Evolutionary conservation across 2,888 invertebrate species (phyloP).

Genomic region (Catotricha subobsoleta): DNA sequence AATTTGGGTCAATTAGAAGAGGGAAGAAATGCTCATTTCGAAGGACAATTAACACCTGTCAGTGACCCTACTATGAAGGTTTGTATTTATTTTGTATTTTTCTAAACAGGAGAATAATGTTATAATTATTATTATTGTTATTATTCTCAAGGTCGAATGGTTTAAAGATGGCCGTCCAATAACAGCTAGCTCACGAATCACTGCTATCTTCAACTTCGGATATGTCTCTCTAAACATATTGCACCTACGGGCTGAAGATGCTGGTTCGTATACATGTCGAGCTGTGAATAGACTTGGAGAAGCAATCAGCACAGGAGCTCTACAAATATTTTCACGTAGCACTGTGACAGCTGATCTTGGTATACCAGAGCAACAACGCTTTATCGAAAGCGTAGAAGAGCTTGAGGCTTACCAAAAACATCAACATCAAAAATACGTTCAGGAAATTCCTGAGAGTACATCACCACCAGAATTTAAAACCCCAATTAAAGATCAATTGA

Average conservation of each 20-base stretch:
- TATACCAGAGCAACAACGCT: constrained; percentile 75
- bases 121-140: too few relatives aligned
- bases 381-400: constrained; percentile 81
- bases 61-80: constrained; percentile 85
- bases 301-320: constrained; percentile 65
- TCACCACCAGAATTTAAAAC: constrained; percentile 75
- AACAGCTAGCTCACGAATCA: constrained; percentile 92
- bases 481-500: constrained; percentile 71
- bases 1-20: constrained; percentile 76
- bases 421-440: constrained; percentile 60
- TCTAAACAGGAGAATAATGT: too few relatives aligned
- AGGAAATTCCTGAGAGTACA: constrained; percentile 62
- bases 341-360: constrained; percentile 75
- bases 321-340: constrained; percentile 58
- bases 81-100: too few relatives aligned
- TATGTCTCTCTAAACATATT: constrained; percentile 96
- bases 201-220: constrained; percentile 96
- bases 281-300: constrained; percentile 83
- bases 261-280: constrained; percentile 82
- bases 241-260: constrained; percentile 97
- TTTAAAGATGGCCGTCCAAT: constrained; percentile 88
- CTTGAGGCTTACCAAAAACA: constrained; percentile 75
- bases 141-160: too few relatives aligned
- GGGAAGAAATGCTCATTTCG: constrained; percentile 82
- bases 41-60: constrained; percentile 80